Conservation (phyloP, 2,113 vertebrate genomes). For the Amphiprion ocellaris region DNA sequence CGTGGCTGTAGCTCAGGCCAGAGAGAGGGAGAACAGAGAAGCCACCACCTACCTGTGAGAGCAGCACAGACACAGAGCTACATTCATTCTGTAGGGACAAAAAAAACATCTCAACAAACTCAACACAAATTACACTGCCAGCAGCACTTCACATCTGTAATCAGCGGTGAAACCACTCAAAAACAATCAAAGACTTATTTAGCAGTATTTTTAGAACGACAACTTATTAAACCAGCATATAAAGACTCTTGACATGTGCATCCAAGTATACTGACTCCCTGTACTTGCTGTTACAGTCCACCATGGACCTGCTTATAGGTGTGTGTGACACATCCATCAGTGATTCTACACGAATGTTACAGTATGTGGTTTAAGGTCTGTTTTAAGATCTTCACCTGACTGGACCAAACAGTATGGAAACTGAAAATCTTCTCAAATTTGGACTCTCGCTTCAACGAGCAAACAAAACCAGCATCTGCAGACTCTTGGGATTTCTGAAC, state of each 20-base stretch:
- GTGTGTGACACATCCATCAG: not conserved
- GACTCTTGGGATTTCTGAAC: slow-evolving; percentile 12
- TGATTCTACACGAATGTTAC: slow-evolving; percentile 7
- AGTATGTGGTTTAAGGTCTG: not conserved
- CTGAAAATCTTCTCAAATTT: not conserved
- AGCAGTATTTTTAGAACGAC: slow-evolving; percentile 37
- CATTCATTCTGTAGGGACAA: not conserved
- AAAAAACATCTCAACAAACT: not conserved
- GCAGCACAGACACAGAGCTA: not conserved
- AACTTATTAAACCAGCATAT: slow-evolving; percentile 42
- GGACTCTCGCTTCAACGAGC: not conserved
- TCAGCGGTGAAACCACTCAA: not conserved
- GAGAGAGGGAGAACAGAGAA: slow-evolving; percentile 90
- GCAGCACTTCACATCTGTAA: not conserved
- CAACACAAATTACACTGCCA: slow-evolving; percentile 22
- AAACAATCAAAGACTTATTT: not conserved
- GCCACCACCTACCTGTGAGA: slow-evolving; percentile 93
- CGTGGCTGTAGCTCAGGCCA: slow-evolving; percentile 94
- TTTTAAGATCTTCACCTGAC: slow-evolving; percentile 6
- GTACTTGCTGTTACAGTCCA: slow-evolving; percentile 3
- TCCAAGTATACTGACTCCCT: not conserved
- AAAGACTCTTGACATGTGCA: not conserved
- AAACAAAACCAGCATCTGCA: slow-evolving; percentile 24
- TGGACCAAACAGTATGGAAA: not conserved
- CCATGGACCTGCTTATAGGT: not conserved